Percentiles rank a stretch among this genome's conserved stretches.
phyloP scores from a whole-genome alignment of 1,140 invertebrate genomes.

The Dreissena rostriformis region DNA sequence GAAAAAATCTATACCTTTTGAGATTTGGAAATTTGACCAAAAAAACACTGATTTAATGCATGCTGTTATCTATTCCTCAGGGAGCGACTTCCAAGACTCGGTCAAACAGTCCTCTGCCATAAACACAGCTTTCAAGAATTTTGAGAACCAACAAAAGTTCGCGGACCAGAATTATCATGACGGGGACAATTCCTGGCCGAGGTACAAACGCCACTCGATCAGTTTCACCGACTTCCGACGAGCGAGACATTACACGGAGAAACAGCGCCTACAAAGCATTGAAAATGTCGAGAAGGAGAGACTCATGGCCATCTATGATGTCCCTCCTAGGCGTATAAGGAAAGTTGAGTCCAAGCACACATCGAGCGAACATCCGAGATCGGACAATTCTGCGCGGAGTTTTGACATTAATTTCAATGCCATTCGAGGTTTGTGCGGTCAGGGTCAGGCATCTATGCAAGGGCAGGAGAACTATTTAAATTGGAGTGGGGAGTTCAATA shows the following conservation, averaged over 20 bases:
- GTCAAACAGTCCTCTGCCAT: constrained; percentile 48
- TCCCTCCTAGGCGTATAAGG: constrained; percentile 69
- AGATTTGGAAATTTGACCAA: no score
- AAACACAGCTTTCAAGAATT: constrained; percentile 61
- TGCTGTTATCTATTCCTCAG: constrained; percentile 53
- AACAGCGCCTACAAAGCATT: constrained; percentile 67
- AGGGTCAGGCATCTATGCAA: background rate
- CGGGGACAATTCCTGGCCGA: constrained; percentile 59
- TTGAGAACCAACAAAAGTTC: constrained; percentile 48
- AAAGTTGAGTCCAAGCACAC: constrained; percentile 58
- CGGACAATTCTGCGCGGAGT: constrained; percentile 16
- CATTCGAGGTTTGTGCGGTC: constrained; percentile 13
- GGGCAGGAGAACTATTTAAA: constrained; percentile 35
- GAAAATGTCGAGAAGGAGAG: constrained; percentile 71
- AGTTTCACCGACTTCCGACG: constrained; percentile 73
- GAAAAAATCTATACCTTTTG: no score
- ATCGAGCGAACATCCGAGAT: constrained; percentile 11
- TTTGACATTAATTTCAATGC: constrained; percentile 50
- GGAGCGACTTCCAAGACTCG: constrained; percentile 65
- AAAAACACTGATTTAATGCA: no score
- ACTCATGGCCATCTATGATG: constrained; percentile 75
- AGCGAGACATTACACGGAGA: constrained; percentile 64
- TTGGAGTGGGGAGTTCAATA: constrained; percentile 53
- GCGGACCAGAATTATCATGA: constrained; percentile 56
- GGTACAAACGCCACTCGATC: constrained; percentile 75